Evolutionary conservation across 2,113 vertebrate species (phyloP), one percentile per base, ranked within the genome.

Genomic region (Stegostoma tigrinum): DNA sequence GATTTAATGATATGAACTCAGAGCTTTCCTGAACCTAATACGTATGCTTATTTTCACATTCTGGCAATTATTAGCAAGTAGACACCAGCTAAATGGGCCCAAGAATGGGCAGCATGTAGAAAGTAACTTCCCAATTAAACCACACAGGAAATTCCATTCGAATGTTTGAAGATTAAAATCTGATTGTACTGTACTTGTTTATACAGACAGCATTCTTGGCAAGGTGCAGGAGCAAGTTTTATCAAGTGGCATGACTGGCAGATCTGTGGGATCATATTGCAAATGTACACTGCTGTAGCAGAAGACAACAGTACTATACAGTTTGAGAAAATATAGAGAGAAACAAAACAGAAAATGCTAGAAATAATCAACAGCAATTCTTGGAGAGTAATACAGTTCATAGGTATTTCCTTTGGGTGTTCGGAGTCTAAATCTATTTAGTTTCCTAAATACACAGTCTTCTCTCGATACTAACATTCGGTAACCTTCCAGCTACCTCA

Each of bases 101-200:
- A 93, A 66, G 30, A 93, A n/a, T 66, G 34, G 55, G 23, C 19
- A 66, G 61, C 61, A 66, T 93, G 67, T 93, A 66, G 89, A 93
- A 93, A 66, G 89, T 66, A 66, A 66, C n/a, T 93, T 66, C 34
- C n/a, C 30, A n/a, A 38, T n/a, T 66, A 93, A 7, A 64, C 17
- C 89, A 19, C 17, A 64, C 34, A 93, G 89, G 89, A 93, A 93
- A 93, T 93, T 93, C 89, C 61, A 93, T 93, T 42, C n/a, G 61
- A 93, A n/a, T 67, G 61, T 93, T 93, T 66, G 89, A 17, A 66
- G 89, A 93, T 93, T 66, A 66, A 93, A 66, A 93, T 93, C 61
- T 93, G 89, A 93, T 93, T 38, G 89, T 34, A 67, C 61, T 8
- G 61, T 38, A 91, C 30, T 64, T 93, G 34, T 93, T 93, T 67